Evolutionary conservation across 2,113 vertebrate species (phyloP).

Genomic region (Lophotis ruficrista): DNA sequence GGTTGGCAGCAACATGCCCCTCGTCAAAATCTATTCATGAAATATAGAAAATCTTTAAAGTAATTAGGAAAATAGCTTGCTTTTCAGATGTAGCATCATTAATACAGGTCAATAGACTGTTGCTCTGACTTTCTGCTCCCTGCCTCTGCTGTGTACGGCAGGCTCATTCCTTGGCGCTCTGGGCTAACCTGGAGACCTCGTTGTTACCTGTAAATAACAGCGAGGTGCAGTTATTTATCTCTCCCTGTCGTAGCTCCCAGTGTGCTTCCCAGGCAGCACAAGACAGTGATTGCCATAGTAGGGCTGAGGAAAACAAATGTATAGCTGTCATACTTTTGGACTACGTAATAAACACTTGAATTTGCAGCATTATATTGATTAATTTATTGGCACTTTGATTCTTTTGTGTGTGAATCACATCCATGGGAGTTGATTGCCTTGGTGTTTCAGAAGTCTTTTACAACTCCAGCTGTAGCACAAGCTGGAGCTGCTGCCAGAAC

Average conservation of each 20-base stretch:
- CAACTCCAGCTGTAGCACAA: slow-evolving; percentile 51
- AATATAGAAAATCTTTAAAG: slow-evolving; percentile 27
- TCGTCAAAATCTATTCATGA: neutral
- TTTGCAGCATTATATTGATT: neutral
- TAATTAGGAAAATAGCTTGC: neutral
- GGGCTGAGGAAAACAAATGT: neutral
- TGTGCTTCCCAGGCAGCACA: neutral
- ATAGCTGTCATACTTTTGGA: neutral
- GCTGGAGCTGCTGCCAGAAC: slow-evolving; percentile 25
- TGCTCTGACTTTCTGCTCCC: slow-evolving; percentile 41
- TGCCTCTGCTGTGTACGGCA: slow-evolving; percentile 39
- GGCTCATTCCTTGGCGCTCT: slow-evolving; percentile 5
- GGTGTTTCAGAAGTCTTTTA: slow-evolving; percentile 43
- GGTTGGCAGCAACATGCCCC: neutral
- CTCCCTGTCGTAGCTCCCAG: neutral
- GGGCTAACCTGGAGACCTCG: slow-evolving; percentile 13
- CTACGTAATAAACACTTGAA: neutral
- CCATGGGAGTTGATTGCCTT: neutral
- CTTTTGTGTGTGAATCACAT: neutral
- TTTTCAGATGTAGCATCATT: neutral
- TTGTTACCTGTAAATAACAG: slow-evolving; percentile 36
- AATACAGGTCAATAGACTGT: slow-evolving; percentile 32
- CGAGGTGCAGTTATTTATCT: slow-evolving; percentile 30
- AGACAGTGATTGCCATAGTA: neutral
- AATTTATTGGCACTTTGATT: slow-evolving; percentile 11